These are phyloP conservation scores for Candoia aspera DNA, from an alignment of 2,113 vertebrate genomes.

Conservation along the genomic window DNA sequence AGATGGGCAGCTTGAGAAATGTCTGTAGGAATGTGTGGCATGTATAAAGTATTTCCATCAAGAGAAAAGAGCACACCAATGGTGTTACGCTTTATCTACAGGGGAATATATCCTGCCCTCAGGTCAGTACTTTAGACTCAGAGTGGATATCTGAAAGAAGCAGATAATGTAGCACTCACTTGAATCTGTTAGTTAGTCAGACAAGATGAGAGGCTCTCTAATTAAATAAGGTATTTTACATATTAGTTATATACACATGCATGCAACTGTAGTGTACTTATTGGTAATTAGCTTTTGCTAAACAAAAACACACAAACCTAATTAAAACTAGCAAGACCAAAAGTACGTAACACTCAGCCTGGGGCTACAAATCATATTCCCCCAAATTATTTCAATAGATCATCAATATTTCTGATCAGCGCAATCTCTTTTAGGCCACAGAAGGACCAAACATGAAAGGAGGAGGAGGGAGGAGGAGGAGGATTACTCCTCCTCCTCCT, in stretches of 20 bases:
- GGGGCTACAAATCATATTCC: neutral
- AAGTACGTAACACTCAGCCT: neutral
- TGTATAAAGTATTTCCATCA: neutral
- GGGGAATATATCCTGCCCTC: neutral
- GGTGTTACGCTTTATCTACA: neutral
- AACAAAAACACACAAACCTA: neutral
- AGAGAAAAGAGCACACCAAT: neutral
- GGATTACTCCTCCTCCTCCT: no score
- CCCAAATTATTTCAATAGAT: neutral
- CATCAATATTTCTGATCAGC: neutral
- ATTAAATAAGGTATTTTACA: neutral
- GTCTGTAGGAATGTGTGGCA: neutral
- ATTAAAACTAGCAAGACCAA: neutral
- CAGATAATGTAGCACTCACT: no score
- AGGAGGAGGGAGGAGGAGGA: neutral
- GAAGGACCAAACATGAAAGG: neutral
- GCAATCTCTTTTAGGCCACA: neutral
- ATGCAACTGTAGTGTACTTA: neutral
- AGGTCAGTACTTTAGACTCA: neutral
- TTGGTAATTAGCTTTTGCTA: neutral
- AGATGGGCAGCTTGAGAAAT: neutral
- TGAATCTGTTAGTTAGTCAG: no score
- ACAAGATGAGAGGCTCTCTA: neutral
- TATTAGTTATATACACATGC: neutral
- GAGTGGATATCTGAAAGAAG: neutral